These are phyloP conservation scores for Meriones psammophilus DNA, from an alignment of 2,797 vertebrate genomes.

Conservation along the genomic window DNA sequence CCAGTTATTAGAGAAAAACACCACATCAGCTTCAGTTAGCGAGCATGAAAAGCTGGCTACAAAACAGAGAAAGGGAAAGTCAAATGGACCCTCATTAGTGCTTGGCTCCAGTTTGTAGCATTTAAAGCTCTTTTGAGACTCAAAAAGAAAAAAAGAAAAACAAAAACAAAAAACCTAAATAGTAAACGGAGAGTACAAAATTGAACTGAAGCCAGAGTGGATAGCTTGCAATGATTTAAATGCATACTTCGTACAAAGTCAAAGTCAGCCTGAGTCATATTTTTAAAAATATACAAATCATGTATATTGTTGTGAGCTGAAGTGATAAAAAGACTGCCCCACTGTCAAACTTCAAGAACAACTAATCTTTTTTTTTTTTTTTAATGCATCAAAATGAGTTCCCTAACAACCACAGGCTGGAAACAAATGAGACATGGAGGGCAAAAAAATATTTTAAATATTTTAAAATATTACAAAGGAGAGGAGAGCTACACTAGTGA, in stretches of 20 bases:
- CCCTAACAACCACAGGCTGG: background rate
- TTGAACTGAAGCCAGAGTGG: background rate
- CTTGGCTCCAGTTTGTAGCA: slow-evolving; percentile 50
- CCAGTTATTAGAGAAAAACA: slow-evolving; percentile 70
- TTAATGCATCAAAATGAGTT: background rate
- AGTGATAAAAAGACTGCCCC: background rate
- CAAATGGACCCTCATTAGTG: slow-evolving; percentile 70
- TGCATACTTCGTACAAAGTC: background rate
- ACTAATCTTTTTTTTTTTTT: background rate
- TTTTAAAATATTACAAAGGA: background rate
- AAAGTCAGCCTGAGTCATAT: background rate
- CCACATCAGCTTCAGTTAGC: slow-evolving; percentile 53
- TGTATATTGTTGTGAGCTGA: slow-evolving; percentile 38
- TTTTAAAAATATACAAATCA: background rate
- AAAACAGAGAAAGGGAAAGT: slow-evolving; percentile 58
- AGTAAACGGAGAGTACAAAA: background rate
- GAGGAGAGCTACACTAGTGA: background rate
- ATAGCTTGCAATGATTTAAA: slow-evolving; percentile 18
- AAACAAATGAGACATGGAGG: background rate
- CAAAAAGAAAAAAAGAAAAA: background rate
- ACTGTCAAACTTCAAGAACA: background rate
- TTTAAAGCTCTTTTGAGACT: slow-evolving; percentile 70
- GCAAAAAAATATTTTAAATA: background rate
- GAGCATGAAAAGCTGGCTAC: slow-evolving; percentile 62
- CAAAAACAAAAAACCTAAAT: slow-evolving; percentile 18